Evolutionary conservation across 1,140 invertebrate species (phyloP).

Genomic region (Chironomus striatipennis): DNA sequence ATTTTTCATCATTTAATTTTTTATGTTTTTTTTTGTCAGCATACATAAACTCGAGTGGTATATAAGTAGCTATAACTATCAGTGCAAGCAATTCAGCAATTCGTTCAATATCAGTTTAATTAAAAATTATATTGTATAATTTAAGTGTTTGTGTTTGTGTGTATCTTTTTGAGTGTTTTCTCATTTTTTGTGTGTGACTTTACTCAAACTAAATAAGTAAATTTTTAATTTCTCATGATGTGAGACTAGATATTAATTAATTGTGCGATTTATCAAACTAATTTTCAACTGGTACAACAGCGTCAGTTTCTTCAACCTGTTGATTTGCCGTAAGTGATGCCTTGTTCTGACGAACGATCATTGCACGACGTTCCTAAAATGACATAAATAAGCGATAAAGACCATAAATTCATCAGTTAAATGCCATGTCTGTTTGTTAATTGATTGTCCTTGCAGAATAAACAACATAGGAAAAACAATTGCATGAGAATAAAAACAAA

Average conservation of each 20-base stretch:
- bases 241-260: no score
- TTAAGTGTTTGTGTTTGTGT: no score
- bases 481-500: not conserved
- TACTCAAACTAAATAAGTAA: no score
- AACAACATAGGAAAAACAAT: not conserved
- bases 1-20: not conserved
- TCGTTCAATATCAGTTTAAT: not conserved
- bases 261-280: not conserved
- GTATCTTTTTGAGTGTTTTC: no score
- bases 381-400: not conserved
- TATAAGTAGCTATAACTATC: not conserved
- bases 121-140: not conserved
- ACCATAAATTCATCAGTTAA: not conserved
- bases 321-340: slow-evolving; percentile 32
- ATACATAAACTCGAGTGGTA: not conserved
- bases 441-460: not conserved
- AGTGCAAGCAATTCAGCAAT: slow-evolving; percentile 1
- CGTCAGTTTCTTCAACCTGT: not conserved
- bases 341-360: slow-evolving; percentile 79
- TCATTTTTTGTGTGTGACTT: no score
- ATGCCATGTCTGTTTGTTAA: no score
- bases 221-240: no score
- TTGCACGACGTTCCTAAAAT: slow-evolving; percentile 68
- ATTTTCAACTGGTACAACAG: not conserved
- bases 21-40: not conserved